Evolutionary conservation across 2,888 invertebrate genomes (phyloP), one percentile per base, ranked within the genome.

Genomic region (Cantharis flavilabris): DNA sequence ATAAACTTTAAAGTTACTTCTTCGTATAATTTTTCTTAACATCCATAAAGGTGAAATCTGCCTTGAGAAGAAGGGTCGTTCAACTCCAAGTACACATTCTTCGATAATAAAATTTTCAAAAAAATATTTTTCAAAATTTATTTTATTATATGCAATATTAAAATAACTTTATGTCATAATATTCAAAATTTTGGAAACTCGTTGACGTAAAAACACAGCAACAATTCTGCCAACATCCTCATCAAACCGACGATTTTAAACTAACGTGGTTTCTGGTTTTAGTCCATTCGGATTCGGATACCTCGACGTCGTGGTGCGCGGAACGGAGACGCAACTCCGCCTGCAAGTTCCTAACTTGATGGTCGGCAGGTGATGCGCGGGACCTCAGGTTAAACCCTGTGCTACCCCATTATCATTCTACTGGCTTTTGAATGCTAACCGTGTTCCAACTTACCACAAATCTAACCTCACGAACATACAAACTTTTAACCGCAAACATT

Each of bases 351-450:
- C 71, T 72, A 75, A 78, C 76, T 77, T 80, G 80, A 80, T 77
- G 73, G 77, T 77, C 79, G 80, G 83, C 83, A 83, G 83, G 82
- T 83, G 83, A 82, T 83, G 80, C 78, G 80, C 79, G 76, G 79
- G 80, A 82, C 82, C 79, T 80, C 82, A 81, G 82, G 82, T 83
- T 82, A 78, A 82, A 81, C 79, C 80, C 75, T 79, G 74, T 76
- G 80, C 81, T 70, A 73, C 76, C 73, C 77, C 72, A 76, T 69
- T 70, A 73, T 70, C 72, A 70, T 69, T 72, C 73, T 75, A 78
- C 76, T 77, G 77, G 79, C 75, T 80, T 75, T 73, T 26, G 76
- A 74, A 80, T 77, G 79, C 77, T 76, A 81, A 81, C 80, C 82
- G 26, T 67, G 20, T 23, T 23, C 18, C 65, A 14, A 67, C 49